phyloP scores from a whole-genome alignment of 2,797 vertebrate genomes.

The Acrossocheilus fasciatus region DNA sequence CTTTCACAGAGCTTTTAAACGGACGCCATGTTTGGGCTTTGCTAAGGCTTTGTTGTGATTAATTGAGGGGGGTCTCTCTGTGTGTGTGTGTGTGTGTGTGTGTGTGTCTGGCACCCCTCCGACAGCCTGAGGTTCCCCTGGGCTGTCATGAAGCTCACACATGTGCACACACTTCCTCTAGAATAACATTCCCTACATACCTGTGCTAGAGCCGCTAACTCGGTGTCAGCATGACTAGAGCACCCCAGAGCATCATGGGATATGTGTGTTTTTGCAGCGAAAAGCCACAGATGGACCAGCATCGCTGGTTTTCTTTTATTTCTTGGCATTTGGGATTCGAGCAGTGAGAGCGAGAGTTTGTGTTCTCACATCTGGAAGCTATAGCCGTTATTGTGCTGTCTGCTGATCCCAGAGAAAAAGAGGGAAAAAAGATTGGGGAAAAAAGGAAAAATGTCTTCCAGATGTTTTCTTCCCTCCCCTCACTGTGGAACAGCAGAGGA shows the following conservation, averaged over 20 bases:
- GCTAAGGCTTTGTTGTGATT: conserved; percentile 70
- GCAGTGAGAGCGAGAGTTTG: conserved; percentile 35
- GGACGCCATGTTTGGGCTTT: conserved; percentile 52
- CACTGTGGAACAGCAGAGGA: conserved; percentile 71
- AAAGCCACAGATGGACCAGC: conserved; percentile 17
- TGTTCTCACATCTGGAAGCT: conserved; percentile 80
- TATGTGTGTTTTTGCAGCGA: conserved; percentile 7
- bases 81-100: conserved; percentile 2
- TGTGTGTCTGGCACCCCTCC: conserved; percentile 22
- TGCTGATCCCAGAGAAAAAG: conserved; percentile 78
- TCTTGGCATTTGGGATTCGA: neutral
- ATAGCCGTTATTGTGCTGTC: conserved; percentile 82
- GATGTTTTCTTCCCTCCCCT: conserved; percentile 83
- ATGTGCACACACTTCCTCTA: conserved; percentile 64
- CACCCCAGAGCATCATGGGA: conserved; percentile 36
- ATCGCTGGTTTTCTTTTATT: conserved; percentile 9
- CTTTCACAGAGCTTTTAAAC: conserved; percentile 64
- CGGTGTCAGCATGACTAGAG: conserved; percentile 39
- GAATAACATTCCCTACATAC: conserved; percentile 80
- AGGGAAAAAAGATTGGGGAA: conserved; percentile 54
- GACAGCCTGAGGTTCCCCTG: conserved; percentile 14
- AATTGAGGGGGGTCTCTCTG: conserved; percentile 53
- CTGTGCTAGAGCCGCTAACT: conserved; percentile 67
- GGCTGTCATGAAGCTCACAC: conserved; percentile 45
- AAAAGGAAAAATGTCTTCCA: conserved; percentile 81